Base-by-base conservation (phyloP, 2,113 vertebrate genomes). In the Myotis brandtii region DNA sequence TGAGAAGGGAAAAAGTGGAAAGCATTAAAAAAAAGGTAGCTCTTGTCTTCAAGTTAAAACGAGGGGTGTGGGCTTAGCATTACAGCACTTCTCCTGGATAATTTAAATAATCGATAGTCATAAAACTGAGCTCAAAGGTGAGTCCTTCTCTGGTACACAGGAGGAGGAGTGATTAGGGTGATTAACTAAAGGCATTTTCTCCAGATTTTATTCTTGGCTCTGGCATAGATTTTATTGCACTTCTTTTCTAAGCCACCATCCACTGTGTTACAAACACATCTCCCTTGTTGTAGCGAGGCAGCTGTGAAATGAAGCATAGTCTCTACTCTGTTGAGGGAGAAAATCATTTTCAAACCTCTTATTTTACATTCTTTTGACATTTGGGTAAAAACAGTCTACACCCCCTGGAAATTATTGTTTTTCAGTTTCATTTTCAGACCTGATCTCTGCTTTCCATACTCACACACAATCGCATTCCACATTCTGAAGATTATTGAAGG, bases 281-380 rank as follows among this genome's bases (percentile, higher is more conserved):
- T 89, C 75, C 84, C 27, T 54, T 3, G 6, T 82, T 67, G 46
- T 64, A 87, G 91, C 18, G 34, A 64, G 34, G 77, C 82, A 89
- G 77, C 95, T 94, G 81, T 89, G 87, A 92, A 82, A 77, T 43
- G 32, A 54, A 64, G 59, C 18, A 3, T 50, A 67, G 72, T 69
- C 9, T 92, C 69, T 72, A 50, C 50, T 84, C 32, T 81, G 59
- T 21, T 54, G 59, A 94, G 37, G 52, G 48, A 59, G 73, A 79
- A 75, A 83, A 72, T 87, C 5, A 54, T 89, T 90, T 95, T 89
- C 64, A 77, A 83, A 72, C n/a, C 23, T 95, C 50, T 84, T 85
- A 62, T 86, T 95, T 96, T 87, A 89, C 37, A 85, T 96, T 93
- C 83, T 75, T 95, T 67, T 59, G 54, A 95, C 62, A 88, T 92